Evolutionary conservation across 1,140 invertebrate genomes (phyloP).

Genomic region (Ceratosolen solmsi): DNA sequence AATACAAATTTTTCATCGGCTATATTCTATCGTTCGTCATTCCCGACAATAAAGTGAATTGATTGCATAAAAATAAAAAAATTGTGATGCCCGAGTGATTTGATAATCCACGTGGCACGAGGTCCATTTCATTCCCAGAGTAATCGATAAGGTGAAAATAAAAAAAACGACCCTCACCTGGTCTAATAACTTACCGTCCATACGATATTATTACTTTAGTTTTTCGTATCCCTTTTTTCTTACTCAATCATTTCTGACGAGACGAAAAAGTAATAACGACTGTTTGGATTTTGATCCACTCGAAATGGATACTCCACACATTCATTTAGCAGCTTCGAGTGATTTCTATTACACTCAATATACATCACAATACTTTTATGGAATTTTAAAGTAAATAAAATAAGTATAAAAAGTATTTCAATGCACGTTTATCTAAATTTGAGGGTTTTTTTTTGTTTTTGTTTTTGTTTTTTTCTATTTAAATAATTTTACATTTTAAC

Average conservation of each 20-base stretch:
- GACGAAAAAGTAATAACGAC: not conserved
- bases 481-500: too few relatives aligned
- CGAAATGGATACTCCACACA: not conserved
- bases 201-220: not conserved
- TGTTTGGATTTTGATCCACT: not conserved
- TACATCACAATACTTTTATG: too few relatives aligned
- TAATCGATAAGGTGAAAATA: constrained; percentile 35
- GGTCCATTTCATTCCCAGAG: constrained; percentile 24
- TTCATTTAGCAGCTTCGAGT: not conserved
- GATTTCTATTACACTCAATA: not conserved
- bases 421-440: too few relatives aligned
- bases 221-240: not conserved
- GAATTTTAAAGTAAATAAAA: too few relatives aligned
- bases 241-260: not conserved
- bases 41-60: constrained; percentile 42
- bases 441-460: too few relatives aligned
- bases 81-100: constrained; percentile 31
- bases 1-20: constrained; percentile 24
- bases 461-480: too few relatives aligned
- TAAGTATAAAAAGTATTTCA: too few relatives aligned
- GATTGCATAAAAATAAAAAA: constrained; percentile 37
- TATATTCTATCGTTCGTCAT: constrained; percentile 31
- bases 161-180: not conserved
- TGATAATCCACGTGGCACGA: constrained; percentile 19
- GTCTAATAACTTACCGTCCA: not conserved